Evolutionary conservation across 2,888 invertebrate species (phyloP).

Genomic region (Cephonodes hylas): DNA sequence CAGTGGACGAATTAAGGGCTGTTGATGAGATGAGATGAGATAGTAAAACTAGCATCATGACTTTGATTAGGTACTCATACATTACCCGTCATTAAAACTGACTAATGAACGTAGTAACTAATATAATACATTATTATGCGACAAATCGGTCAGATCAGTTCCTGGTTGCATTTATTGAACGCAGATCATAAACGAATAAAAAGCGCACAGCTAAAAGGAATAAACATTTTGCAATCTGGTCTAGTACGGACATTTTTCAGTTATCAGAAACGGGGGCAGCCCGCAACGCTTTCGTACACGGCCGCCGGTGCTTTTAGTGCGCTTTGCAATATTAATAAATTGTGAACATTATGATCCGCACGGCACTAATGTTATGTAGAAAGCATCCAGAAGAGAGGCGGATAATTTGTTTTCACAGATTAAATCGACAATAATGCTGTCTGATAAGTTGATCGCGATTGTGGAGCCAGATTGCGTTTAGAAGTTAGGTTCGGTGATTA

Average conservation of each 20-base stretch:
- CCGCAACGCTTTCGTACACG: not conserved
- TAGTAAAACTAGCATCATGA: too few relatives aligned
- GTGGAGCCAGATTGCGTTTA: not conserved
- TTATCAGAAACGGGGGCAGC: not conserved
- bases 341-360: constrained; percentile 6
- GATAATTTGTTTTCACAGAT: constrained; percentile 4
- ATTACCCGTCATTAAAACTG: too few relatives aligned
- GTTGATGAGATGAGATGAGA: too few relatives aligned
- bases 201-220: not conserved
- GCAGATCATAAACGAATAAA: not conserved
- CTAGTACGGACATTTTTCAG: not conserved
- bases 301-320: not conserved
- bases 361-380: constrained; percentile 7
- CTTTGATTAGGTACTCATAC: too few relatives aligned
- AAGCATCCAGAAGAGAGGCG: constrained; percentile 8
- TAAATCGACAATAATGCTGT: not conserved
- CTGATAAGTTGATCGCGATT: not conserved
- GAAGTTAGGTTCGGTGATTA: not conserved
- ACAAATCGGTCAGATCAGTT: too few relatives aligned
- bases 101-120: too few relatives aligned
- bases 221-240: not conserved
- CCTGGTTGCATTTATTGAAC: too few relatives aligned
- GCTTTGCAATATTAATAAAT: constrained; percentile 10
- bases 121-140: too few relatives aligned
- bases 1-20: too few relatives aligned